A percentile compares a stretch with the other conserved stretches of the same genome.
These are phyloP conservation scores for Odocoileus virginianus DNA, from an alignment of 2,113 vertebrate genomes.

Conservation along the genomic window DNA sequence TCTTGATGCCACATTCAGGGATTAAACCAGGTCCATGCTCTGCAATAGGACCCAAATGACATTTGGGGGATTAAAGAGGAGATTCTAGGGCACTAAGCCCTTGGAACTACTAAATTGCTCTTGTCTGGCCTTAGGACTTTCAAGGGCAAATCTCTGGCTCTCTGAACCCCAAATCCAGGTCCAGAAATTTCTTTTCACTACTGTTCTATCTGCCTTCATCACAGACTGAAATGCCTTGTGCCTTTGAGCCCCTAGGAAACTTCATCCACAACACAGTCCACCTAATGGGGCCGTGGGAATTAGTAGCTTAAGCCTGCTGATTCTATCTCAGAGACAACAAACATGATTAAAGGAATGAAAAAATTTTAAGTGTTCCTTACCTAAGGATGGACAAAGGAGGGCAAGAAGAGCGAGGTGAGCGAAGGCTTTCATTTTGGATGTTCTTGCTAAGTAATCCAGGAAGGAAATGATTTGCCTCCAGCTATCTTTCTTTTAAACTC, in stretches of 20 bases:
- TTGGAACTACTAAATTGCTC: neutral
- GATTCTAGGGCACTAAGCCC: neutral
- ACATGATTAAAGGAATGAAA: neutral
- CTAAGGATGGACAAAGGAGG: slow-evolving; percentile 32
- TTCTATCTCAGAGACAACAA: neutral
- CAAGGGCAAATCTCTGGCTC: neutral
- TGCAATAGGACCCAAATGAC: neutral
- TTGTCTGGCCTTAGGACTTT: neutral
- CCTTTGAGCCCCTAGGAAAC: neutral
- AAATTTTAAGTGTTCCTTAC: slow-evolving; percentile 77
- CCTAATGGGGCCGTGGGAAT: neutral
- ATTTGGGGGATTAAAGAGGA: neutral
- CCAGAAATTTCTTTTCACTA: neutral
- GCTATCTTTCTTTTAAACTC: slow-evolving; percentile 62
- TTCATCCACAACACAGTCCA: neutral
- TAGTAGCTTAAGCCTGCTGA: neutral
- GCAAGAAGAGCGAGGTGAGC: neutral
- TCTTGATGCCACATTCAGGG: neutral
- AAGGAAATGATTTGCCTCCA: slow-evolving; percentile 63
- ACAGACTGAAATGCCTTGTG: neutral
- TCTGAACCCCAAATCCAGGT: neutral
- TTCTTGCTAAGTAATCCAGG: slow-evolving; percentile 30
- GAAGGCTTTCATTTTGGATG: slow-evolving; percentile 67
- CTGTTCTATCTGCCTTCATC: neutral
- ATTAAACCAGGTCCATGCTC: neutral